Evolutionary conservation across 2,113 vertebrate genomes (phyloP).

Genomic region (Carassius auratus): DNA sequence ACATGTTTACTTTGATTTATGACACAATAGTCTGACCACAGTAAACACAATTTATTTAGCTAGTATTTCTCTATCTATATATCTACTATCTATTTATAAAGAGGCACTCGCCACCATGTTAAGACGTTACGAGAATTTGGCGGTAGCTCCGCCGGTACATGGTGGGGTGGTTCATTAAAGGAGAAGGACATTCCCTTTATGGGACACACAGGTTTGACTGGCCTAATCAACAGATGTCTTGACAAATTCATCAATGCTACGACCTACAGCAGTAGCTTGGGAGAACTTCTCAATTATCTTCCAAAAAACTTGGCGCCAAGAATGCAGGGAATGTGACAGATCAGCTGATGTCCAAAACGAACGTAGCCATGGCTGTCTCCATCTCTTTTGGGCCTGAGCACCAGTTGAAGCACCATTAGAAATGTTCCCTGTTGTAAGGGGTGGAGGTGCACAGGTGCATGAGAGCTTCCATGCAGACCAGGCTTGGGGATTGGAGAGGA

Average conservation of each 20-base stretch:
- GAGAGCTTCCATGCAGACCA: constrained; percentile 64
- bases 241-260: neutral
- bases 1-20: constrained; percentile 15
- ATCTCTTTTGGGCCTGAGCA: constrained; percentile 68
- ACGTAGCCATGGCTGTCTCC: constrained; percentile 56
- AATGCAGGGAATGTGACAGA: neutral
- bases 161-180: constrained; percentile 60
- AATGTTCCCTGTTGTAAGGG: constrained; percentile 71
- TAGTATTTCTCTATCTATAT: constrained; percentile 70
- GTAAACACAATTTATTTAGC: constrained; percentile 74
- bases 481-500: constrained; percentile 57
- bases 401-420: constrained; percentile 79
- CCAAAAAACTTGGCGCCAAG: neutral
- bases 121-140: constrained; percentile 63
- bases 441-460: constrained; percentile 66
- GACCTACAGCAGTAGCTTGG: neutral
- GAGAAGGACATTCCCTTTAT: constrained; percentile 59
- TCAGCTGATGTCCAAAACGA: constrained; percentile 31
- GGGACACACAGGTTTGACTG: neutral
- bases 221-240: neutral
- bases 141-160: constrained; percentile 15
- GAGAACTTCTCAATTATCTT: neutral
- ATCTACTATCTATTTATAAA: constrained; percentile 67
- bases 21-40: constrained; percentile 71
- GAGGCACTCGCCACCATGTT: constrained; percentile 75